phyloP scores from a whole-genome alignment of 2,888 invertebrate species.

The Physocephala rufipes region DNA sequence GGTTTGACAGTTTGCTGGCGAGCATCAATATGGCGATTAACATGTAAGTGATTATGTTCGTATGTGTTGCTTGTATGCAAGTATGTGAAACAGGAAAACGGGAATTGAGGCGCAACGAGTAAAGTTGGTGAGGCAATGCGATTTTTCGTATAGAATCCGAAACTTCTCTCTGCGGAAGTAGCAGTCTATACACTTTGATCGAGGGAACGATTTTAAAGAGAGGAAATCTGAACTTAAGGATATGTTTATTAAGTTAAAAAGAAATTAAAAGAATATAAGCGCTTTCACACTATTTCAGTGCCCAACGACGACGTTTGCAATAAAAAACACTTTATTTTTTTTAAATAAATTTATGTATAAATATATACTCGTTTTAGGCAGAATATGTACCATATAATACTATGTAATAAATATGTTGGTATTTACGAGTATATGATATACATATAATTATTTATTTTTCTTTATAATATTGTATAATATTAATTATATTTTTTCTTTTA shows the following conservation, averaged over 20 bases:
- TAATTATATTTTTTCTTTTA: neutral
- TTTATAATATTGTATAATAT: neutral
- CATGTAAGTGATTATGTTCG: neutral
- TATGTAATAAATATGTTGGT: no score
- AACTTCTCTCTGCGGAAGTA: no score
- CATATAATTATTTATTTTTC: neutral
- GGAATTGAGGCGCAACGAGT: neutral
- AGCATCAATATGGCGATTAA: neutral
- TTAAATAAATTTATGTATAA: conserved; percentile 36
- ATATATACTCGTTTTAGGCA: conserved; percentile 41
- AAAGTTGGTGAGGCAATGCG: conserved; percentile 10
- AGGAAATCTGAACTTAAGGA: no score
- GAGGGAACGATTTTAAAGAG: no score
- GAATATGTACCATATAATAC: neutral
- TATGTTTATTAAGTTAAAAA: neutral
- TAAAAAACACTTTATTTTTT: neutral
- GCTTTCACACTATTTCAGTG: no score
- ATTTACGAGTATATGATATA: neutral
- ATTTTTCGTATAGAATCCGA: conserved; percentile 26
- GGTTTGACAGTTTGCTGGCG: conserved; percentile 1
- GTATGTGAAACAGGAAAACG: neutral
- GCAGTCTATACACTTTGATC: no score
- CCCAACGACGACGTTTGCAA: neutral
- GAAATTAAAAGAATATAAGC: neutral
- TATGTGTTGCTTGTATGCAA: neutral